Base-by-base conservation (phyloP, 1,140 invertebrate genomes). In the Acarapis woodi region DNA sequence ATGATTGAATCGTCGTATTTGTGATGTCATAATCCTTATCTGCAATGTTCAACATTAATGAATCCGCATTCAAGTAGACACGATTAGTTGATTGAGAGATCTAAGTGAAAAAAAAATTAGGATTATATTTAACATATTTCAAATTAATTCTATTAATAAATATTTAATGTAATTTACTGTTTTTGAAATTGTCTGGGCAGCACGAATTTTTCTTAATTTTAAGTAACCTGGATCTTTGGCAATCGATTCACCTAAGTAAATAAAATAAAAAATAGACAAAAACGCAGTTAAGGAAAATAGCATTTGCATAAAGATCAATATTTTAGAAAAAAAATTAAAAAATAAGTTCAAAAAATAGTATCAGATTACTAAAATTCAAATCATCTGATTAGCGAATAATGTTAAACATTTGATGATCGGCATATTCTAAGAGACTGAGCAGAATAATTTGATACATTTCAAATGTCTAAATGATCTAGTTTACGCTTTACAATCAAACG, bases 21-120 rank as follows among this genome's bases (percentile, higher is more conserved):
- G 49, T 46, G 5, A 52, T 47, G 40, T 96, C 85, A 55, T 93
- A 97, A 42, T 72, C 66, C 33, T 74, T 69, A 53, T 94, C 85
- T 53, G 75, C 77, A 49, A 99, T 73, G 53, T 99, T 96, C 52
- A 99, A 62, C 87, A 99, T 93, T 39, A 99, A 63, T 48, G 71
- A 73, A 50, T 73, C 75, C 31, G 82, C 76, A 52, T 71, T 79
- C 32, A 97, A 64, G 58, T 82, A 97, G 3, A 94, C 77, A 56
- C 73, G 68, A 56, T 97, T 99, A 55, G 85, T 79, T 23, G 85
- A 85, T 50, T 66, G 69, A 21, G 90, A 73, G 59, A 93, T 73
- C 82, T 80, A 52, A 30, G 57, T 55, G 39, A 39, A 41, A 47
- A 58, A 41, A 39, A 18, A 33, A 31, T 28, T n/a, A 36, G 14